Percentiles rank a stretch among this genome's conserved stretches.
phyloP scores from a whole-genome alignment of 2,113 vertebrate genomes.

The Melospiza georgiana region DNA sequence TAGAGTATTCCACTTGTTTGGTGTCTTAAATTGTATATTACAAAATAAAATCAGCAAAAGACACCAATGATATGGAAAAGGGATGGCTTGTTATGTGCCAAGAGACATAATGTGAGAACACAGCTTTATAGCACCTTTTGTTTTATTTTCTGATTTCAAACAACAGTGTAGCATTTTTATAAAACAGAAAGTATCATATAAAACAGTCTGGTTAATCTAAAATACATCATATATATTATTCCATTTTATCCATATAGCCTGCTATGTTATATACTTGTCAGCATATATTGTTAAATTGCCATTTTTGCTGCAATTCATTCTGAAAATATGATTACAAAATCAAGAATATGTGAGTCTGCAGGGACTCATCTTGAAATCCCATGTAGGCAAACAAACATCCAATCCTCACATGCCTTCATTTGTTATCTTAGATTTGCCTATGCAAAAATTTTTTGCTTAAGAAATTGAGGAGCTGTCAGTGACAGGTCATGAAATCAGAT shows the following conservation, averaged over 20 bases:
- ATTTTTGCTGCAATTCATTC: neutral
- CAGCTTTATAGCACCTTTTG: neutral
- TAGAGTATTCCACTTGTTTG: neutral
- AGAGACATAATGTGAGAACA: neutral
- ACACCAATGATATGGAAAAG: neutral
- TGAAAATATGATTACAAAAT: neutral
- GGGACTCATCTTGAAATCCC: neutral
- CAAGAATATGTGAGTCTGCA: neutral
- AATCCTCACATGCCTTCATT: neutral
- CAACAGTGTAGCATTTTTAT: neutral
- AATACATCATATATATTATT: neutral
- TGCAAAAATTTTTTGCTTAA: neutral
- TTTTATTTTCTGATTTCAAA: neutral
- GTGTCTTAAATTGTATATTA: neutral
- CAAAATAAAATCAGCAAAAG: neutral
- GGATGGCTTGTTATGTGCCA: neutral
- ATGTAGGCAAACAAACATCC: neutral
- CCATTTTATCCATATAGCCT: neutral
- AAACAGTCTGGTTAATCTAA: neutral
- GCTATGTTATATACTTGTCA: neutral
- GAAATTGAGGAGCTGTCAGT: neutral
- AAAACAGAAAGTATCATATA: neutral
- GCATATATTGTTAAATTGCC: neutral
- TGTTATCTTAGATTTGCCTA: neutral
- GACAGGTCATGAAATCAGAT: neutral